These are phyloP conservation scores for Neogobius melanostomus DNA, from an alignment of 2,113 vertebrate genomes.

Conservation along the genomic window DNA sequence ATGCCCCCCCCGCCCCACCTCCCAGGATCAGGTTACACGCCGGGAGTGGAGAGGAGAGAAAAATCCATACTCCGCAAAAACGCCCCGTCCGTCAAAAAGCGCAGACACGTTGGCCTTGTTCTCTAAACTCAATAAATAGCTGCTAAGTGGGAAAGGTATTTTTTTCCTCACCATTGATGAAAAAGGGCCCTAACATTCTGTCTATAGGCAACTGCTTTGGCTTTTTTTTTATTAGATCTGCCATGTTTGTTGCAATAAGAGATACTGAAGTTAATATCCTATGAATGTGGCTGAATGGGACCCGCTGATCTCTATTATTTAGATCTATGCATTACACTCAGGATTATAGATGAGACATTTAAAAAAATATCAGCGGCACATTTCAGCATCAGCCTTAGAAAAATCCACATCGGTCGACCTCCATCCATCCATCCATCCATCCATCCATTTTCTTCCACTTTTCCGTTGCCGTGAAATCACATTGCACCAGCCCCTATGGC, in stretches of 20 bases:
- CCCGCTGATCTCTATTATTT: too few species aligned
- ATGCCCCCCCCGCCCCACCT: slow-evolving; percentile 62
- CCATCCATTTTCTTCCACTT: too few species aligned
- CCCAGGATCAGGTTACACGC: slow-evolving; percentile 73
- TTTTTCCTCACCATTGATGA: slow-evolving; percentile 43
- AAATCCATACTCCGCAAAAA: slow-evolving; percentile 76
- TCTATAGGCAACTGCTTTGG: not conserved
- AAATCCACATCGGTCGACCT: too few species aligned
- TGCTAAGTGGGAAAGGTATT: slow-evolving; percentile 80
- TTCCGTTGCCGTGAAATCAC: too few species aligned
- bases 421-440: too few species aligned
- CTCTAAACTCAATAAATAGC: slow-evolving; percentile 81
- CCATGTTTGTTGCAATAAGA: not conserved
- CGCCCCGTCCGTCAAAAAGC: slow-evolving; percentile 50
- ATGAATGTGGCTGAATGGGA: too few species aligned
- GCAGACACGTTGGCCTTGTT: slow-evolving; percentile 74
- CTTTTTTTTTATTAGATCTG: not conserved
- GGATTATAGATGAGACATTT: too few species aligned
- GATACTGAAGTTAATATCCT: too few species aligned
- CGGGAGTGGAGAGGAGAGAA: slow-evolving; percentile 37
- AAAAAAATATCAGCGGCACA: too few species aligned
- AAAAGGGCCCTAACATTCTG: not conserved
- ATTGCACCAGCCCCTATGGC: too few species aligned
- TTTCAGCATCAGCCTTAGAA: too few species aligned
- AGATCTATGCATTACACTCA: too few species aligned